These are phyloP conservation scores for Premnoplex brunnescens DNA, from an alignment of 2,797 vertebrate species.

Conservation along the genomic window DNA sequence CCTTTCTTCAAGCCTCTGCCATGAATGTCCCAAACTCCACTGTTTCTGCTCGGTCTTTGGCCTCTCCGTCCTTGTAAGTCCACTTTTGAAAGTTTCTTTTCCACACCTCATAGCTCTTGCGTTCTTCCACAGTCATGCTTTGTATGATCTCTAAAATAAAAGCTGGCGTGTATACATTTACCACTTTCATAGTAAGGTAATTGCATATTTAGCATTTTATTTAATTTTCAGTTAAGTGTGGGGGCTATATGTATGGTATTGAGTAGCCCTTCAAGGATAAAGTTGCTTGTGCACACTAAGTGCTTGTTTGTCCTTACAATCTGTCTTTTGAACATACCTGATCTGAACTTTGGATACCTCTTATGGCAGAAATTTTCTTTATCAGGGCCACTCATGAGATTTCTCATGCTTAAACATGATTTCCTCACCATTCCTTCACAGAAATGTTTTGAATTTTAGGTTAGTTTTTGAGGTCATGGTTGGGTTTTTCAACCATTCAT, in stretches of 20 bases:
- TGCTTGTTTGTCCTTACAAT: not conserved
- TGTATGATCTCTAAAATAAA: not conserved
- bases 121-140: not conserved
- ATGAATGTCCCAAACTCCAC: too few relatives aligned
- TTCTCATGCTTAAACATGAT: not conserved
- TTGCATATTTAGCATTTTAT: not conserved
- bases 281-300: not conserved
- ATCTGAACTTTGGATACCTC: not conserved
- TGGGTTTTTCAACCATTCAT: not conserved
- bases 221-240: not conserved
- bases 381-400: not conserved
- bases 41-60: too few relatives aligned
- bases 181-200: not conserved
- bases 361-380: not conserved
- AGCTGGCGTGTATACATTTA: not conserved
- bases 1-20: too few relatives aligned
- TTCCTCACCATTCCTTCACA: fast-evolving
- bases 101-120: too few relatives aligned
- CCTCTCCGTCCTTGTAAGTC: too few relatives aligned
- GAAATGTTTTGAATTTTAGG: not conserved
- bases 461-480: not conserved
- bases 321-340: not conserved
- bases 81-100: too few relatives aligned
- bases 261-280: not conserved
- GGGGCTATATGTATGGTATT: not conserved